Evolutionary conservation across 1,140 invertebrate genomes (phyloP), one percentile per base, ranked within the genome.

Genomic region (Aleiodes sp.): DNA sequence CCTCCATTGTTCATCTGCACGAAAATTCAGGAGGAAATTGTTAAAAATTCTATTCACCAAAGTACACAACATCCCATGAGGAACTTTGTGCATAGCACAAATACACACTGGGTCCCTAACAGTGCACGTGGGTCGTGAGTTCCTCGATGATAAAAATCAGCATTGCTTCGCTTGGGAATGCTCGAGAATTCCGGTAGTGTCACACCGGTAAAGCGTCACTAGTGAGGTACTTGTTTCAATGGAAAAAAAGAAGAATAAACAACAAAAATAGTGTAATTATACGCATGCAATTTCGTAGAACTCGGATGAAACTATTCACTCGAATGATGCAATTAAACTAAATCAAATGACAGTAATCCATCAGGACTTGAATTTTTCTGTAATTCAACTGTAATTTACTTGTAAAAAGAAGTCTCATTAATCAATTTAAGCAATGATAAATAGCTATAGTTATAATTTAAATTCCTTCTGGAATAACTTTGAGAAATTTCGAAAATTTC

Each of bases 171-270:
- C 43, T 56, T 65, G 41, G 41, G 63, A 65, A 65, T 65, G 63
- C 63, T 35, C 29, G 63, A n/a, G 43, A 65, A 65, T 65, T 65
- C 63, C 63, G 16, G 63, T 43, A 65, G 41, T 65, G 63, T 65
- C 63, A 65, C 63, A 65, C 63, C 63, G 28, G 10, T 56, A 29
- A 35, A 65, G 28, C 63, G 63, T 65, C 63, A 56, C 63, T 56
- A 41, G 21, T 33, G 14, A 35, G 26, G 12, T 56, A 31, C n/a
- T n/a, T n/a, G n/a, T n/a, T n/a, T n/a, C n/a, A n/a, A n/a, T n/a
- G n/a, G n/a, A n/a, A n/a, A n/a, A n/a, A n/a, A n/a, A n/a, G n/a
- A n/a, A n/a, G n/a, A n/a, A n/a, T n/a, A n/a, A n/a, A n/a, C n/a
- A 33, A 65, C 63, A 65, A 29, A 56, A 56, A 59, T 12, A 21